Percentiles rank a stretch among this genome's conserved stretches.
phyloP scores from a whole-genome alignment of 2,797 vertebrate genomes.

The Sebastes itinus region DNA sequence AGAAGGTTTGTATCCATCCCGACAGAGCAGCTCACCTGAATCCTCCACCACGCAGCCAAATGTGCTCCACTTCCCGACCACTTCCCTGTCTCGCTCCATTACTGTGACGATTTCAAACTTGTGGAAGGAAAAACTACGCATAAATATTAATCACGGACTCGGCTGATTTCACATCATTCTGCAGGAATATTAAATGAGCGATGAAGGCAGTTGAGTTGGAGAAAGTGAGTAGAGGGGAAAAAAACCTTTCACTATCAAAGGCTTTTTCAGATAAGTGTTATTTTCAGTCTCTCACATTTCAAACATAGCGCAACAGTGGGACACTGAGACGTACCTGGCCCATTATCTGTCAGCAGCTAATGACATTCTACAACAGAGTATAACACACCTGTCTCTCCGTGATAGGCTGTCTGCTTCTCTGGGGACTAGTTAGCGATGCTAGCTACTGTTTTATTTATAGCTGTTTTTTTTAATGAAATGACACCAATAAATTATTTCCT shows the following conservation, averaged over 20 bases:
- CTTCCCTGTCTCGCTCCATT: slow-evolving; percentile 42
- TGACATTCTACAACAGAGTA: slow-evolving; percentile 56
- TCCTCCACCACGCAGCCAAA: neutral
- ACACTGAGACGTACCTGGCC: slow-evolving; percentile 47
- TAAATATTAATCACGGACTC: slow-evolving; percentile 71
- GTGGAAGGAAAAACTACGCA: slow-evolving; percentile 36
- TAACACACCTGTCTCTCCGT: slow-evolving; percentile 66
- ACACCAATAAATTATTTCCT: slow-evolving; percentile 65
- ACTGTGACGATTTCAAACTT: slow-evolving; percentile 53
- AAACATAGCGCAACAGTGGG: slow-evolving; percentile 46
- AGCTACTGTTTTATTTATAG: slow-evolving; percentile 78
- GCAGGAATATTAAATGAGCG: slow-evolving; percentile 57
- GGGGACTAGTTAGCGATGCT: slow-evolving; percentile 74
- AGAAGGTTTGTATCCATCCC: slow-evolving; percentile 17
- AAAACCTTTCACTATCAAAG: slow-evolving; percentile 53
- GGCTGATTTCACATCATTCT: slow-evolving; percentile 59
- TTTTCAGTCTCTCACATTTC: slow-evolving; percentile 65
- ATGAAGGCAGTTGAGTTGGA: slow-evolving; percentile 37
- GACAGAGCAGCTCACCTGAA: slow-evolving; percentile 28
- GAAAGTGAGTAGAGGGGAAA: neutral
- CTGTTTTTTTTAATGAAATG: slow-evolving; percentile 66
- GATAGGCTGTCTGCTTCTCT: slow-evolving; percentile 62
- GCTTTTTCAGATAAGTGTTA: slow-evolving; percentile 62
- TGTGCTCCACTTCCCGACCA: slow-evolving; percentile 30
- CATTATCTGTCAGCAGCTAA: slow-evolving; percentile 73